phyloP scores from a whole-genome alignment of 2,113 vertebrate species.

The Pangasianodon hypophthalmus region DNA sequence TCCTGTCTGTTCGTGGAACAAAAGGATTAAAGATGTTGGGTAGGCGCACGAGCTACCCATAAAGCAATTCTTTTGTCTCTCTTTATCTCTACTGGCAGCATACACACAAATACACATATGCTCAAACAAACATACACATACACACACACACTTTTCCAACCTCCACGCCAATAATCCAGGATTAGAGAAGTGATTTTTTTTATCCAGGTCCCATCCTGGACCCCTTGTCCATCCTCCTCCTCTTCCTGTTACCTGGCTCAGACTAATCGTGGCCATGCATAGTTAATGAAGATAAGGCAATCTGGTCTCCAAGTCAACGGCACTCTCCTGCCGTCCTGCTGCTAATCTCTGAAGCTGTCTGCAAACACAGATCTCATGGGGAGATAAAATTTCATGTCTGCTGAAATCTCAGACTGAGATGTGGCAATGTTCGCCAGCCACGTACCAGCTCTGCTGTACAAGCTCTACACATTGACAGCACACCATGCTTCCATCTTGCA shows the following conservation, averaged over 20 bases:
- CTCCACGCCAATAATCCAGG: conserved; percentile 66
- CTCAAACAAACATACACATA: conserved; percentile 11
- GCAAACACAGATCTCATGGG: conserved; percentile 58
- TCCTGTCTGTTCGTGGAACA: conserved; percentile 37
- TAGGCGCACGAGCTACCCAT: conserved; percentile 31
- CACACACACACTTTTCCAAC: conserved; percentile 12
- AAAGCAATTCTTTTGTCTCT: conserved; percentile 35
- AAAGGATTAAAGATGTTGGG: conserved; percentile 36
- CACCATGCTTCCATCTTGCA: not conserved
- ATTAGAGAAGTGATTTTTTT: conserved; percentile 57
- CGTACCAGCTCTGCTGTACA: not conserved
- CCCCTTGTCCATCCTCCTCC: conserved; percentile 56
- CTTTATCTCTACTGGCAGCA: conserved; percentile 33
- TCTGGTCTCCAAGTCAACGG: conserved; percentile 71
- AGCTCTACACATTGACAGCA: not conserved
- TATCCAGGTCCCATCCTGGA: conserved; percentile 31
- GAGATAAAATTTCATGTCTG: conserved; percentile 57
- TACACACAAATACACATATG: conserved; percentile 1
- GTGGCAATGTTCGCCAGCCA: not conserved
- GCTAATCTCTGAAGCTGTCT: conserved; percentile 53
- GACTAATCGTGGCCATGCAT: conserved; percentile 65
- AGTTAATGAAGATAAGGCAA: conserved; percentile 69
- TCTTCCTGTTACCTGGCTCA: conserved; percentile 57
- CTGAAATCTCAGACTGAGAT: conserved; percentile 50
- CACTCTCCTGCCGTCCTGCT: conserved; percentile 27